Conservation (phyloP, 92 coral and sea anemone genomes). For the Palythoa heliodiscus region DNA sequence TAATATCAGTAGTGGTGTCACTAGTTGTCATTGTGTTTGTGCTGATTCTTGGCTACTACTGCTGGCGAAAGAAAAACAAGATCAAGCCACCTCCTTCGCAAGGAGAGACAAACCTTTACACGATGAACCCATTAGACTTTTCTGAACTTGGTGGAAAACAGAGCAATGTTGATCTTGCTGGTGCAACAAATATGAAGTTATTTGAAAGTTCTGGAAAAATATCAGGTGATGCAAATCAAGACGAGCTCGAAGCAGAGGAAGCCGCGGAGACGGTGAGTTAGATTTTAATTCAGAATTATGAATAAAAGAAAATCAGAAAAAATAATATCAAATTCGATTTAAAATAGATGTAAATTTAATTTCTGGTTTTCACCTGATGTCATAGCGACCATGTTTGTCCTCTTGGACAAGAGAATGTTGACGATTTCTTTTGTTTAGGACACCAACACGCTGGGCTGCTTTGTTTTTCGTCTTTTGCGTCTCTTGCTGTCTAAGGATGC, state of each 20-base stretch:
- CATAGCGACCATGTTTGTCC: too few relatives aligned
- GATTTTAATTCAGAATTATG: background rate
- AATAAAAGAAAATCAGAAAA: background rate
- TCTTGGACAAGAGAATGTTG: too few relatives aligned
- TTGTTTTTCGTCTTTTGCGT: too few relatives aligned
- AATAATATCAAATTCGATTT: background rate
- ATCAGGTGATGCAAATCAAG: conserved; percentile 22
- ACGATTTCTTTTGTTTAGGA: too few relatives aligned
- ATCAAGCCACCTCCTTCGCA: conserved; percentile 25
- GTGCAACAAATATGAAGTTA: conserved; percentile 12
- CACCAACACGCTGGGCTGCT: too few relatives aligned
- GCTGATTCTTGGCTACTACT: conserved; percentile 5
- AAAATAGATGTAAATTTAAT: background rate
- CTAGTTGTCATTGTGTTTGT: conserved; percentile 1
- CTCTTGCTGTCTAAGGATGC: too few relatives aligned
- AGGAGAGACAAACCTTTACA: conserved; percentile 8
- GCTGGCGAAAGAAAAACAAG: conserved; percentile 11
- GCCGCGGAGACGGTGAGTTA: background rate
- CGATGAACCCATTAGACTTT: conserved; percentile 13
- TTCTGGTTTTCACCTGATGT: too few relatives aligned
- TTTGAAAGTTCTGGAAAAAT: conserved; percentile 10
- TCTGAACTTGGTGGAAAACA: background rate
- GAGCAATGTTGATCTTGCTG: background rate
- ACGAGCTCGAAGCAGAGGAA: conserved; percentile 11
- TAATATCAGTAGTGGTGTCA: background rate